Base-by-base conservation (phyloP, 2,888 invertebrate species). In the Cephus pygmeus region DNA sequence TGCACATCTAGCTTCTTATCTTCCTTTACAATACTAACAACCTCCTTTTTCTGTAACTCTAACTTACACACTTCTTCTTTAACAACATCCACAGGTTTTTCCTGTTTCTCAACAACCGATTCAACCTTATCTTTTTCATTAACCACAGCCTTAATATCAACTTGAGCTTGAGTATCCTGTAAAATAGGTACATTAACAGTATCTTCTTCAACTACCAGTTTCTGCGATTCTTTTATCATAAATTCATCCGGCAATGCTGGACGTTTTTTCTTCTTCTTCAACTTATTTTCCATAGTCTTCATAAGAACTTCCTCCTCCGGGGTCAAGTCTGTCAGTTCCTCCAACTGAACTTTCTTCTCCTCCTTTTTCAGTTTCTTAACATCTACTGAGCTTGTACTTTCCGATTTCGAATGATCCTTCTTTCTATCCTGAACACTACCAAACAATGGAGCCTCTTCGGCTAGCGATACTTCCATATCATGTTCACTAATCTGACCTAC, bases 391-490 rank as follows among this genome's bases (percentile, higher is more conserved):
- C 33, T 34, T 34, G 11, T 69, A 75, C 77, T 80, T 69, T 73
- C 69, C 56, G 75, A 75, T 73, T 80, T 77, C n/a, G 84, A 82
- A 34, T 82, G 83, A 80, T 73, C 81, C 35, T 82, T 86, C 79
- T 81, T 89, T 80, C 90, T 89, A 84, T 89, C 86, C 82, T 87
- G 88, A 78, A 90, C 87, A 83, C 90, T 91, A 81, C 90, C 90
- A 76, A 91, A 90, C 34, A 91, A 76, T 30, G 88, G 83, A 69
- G 84, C 81, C 34, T 88, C 84, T 73, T 84, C 83, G 74, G 75
- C 76, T 33, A 82, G 81, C 15, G 80, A 78, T 30, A 73, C 56
- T 69, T 76, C 79, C 31, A 76, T 69, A 69, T 56, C 35, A 34
- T 31, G 56, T 15, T 78, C 78, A 68, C 75, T 73, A 75, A 75